A percentile compares a stretch with the other conserved stretches of the same genome.
phyloP scores from a whole-genome alignment of 2,888 invertebrate species.

The Tipula vernalis region DNA sequence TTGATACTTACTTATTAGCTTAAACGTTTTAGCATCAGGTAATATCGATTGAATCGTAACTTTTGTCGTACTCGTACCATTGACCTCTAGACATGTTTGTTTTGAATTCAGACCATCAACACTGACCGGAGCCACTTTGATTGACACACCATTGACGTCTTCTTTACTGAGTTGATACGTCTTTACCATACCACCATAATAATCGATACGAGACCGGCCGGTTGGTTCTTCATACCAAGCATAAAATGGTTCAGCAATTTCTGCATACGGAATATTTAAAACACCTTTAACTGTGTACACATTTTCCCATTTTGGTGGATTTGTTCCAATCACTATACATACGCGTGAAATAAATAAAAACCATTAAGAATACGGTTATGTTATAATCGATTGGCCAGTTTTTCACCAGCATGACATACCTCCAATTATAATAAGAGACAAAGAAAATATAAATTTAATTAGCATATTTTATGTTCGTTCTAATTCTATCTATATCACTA shows the following conservation, averaged over 20 bases:
- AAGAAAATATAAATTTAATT: neutral
- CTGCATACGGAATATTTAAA: slow-evolving; percentile 83
- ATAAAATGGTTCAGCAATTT: slow-evolving; percentile 81
- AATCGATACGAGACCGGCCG: slow-evolving; percentile 79
- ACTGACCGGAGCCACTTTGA: slow-evolving; percentile 78
- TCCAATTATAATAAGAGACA: neutral
- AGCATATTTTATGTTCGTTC: neutral
- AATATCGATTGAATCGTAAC: slow-evolving; percentile 64
- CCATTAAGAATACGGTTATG: neutral
- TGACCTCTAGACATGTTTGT: slow-evolving; percentile 69
- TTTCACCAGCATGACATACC: neutral
- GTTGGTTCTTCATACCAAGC: slow-evolving; percentile 71
- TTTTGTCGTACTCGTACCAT: slow-evolving; percentile 50
- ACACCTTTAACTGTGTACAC: slow-evolving; percentile 66
- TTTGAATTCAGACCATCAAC: slow-evolving; percentile 49
- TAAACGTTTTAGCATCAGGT: slow-evolving; percentile 68
- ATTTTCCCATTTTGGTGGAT: slow-evolving; percentile 52
- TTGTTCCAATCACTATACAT: slow-evolving; percentile 25
- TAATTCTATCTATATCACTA: neutral
- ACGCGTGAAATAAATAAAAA: neutral
- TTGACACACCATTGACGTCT: slow-evolving; percentile 53
- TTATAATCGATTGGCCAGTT: neutral
- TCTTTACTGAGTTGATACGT: slow-evolving; percentile 63
- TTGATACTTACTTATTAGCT: slow-evolving; percentile 39
- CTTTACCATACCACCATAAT: slow-evolving; percentile 90